These are phyloP conservation scores for Nudaria mundana DNA, from an alignment of 2,888 invertebrate genomes.

Conservation along the genomic window DNA sequence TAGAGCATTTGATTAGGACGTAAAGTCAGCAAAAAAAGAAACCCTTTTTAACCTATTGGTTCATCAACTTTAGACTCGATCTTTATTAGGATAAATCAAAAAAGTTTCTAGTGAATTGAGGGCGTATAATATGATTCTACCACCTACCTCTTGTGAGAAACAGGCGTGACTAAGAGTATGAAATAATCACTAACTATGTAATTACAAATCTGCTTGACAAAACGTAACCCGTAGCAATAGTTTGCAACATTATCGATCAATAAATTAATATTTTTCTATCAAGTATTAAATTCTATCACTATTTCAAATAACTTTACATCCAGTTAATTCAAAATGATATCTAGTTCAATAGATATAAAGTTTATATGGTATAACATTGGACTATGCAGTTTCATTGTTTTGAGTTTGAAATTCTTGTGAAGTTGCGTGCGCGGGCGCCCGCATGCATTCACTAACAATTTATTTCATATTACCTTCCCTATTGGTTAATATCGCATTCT, in stretches of 20 bases:
- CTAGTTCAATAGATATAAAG: conserved; percentile 26
- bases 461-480: conserved; percentile 69
- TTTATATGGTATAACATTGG: conserved; percentile 29
- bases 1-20: too few species aligned
- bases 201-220: conserved; percentile 33
- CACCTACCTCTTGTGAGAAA: too few species aligned
- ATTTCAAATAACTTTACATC: conserved; percentile 14
- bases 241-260: conserved; percentile 50
- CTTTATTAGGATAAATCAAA: too few species aligned
- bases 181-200: conserved; percentile 13
- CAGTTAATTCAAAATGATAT: conserved; percentile 4
- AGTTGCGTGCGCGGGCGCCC: conserved; percentile 63
- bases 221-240: conserved; percentile 47
- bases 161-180: too few species aligned
- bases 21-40: too few species aligned
- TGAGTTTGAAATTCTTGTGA: conserved; percentile 26
- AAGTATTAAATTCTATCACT: conserved; percentile 50
- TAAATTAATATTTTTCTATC: conserved; percentile 54
- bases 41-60: too few species aligned
- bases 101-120: too few species aligned
- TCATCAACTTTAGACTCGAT: too few species aligned
- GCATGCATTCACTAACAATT: conserved; percentile 61
- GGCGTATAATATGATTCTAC: too few species aligned
- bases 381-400: conserved; percentile 33
- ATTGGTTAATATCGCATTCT: conserved; percentile 69